These are phyloP conservation scores for Paradoxurus hermaphroditus DNA, from an alignment of 2,113 vertebrate genomes.

Conservation along the genomic window DNA sequence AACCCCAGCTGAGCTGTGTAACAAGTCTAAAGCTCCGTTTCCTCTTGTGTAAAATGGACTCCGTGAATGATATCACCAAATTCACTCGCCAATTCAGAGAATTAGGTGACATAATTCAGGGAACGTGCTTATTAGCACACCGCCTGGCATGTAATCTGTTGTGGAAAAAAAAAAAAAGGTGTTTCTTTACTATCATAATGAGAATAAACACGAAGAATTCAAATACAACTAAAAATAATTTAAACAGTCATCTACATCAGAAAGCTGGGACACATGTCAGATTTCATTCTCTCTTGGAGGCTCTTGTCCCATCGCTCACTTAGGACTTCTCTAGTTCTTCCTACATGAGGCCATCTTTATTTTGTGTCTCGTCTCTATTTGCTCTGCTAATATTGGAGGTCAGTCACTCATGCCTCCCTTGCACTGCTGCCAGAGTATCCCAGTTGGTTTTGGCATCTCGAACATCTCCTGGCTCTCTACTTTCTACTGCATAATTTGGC, in stretches of 20 bases:
- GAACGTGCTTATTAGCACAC: not conserved
- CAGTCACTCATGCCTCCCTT: not conserved
- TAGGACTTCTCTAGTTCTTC: not conserved
- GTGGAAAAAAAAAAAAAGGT: not conserved
- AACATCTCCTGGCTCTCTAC: not conserved
- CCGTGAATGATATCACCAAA: not conserved
- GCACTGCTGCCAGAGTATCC: not conserved
- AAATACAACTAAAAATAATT: not conserved
- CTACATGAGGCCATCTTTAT: not conserved
- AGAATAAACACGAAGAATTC: not conserved
- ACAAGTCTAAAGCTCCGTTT: not conserved
- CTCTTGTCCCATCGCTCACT: not conserved
- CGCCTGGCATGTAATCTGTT: not conserved
- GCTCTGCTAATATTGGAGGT: not conserved
- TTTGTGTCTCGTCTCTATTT: not conserved
- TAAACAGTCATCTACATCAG: not conserved
- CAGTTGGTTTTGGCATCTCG: not conserved
- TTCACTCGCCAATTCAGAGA: not conserved
- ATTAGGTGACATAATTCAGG: not conserved
- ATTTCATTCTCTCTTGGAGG: not conserved
- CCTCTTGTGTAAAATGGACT: not conserved
- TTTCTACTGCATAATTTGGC: not conserved
- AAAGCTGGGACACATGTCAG: not conserved
- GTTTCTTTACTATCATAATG: not conserved
- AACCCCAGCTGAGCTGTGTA: not conserved